A percentile compares a stretch with the other conserved stretches of the same genome.
These are phyloP conservation scores for Macroglossus sobrinus DNA, from an alignment of 2,113 vertebrate species.

Conservation along the genomic window DNA sequence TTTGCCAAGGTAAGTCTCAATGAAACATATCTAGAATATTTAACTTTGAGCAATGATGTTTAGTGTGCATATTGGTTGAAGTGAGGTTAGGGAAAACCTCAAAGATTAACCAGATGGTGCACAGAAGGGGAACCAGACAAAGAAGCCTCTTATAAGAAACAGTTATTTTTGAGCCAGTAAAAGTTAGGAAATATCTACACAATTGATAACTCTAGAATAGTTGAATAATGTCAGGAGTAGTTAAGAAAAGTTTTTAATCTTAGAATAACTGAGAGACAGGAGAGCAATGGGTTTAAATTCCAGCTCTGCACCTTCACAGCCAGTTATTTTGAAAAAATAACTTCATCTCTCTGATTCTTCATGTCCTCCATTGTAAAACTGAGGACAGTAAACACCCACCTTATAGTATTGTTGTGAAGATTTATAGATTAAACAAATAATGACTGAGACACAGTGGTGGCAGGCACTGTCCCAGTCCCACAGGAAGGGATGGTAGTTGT, in stretches of 20 bases:
- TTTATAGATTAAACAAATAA: background rate
- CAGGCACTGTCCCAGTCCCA: background rate
- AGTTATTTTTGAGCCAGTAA: background rate
- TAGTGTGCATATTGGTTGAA: background rate
- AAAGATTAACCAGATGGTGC: background rate
- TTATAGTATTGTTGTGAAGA: background rate
- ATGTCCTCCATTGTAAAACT: background rate
- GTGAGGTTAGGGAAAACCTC: background rate
- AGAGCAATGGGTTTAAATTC: background rate
- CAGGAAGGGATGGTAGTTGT: background rate
- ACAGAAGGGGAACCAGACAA: background rate
- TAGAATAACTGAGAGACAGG: background rate
- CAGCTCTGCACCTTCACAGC: background rate
- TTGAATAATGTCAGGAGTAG: background rate
- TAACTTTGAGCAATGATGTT: background rate
- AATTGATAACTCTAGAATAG: background rate
- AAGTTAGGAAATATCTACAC: background rate
- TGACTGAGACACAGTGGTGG: background rate
- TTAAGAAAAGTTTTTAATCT: background rate
- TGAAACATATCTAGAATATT: background rate
- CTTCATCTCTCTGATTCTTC: background rate
- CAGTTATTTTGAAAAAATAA: background rate
- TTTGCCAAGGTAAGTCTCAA: background rate
- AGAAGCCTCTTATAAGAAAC: background rate
- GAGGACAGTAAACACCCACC: background rate